These are phyloP conservation scores for Lipotes vexillifer DNA, from an alignment of 2,113 vertebrate genomes.

Conservation along the genomic window DNA sequence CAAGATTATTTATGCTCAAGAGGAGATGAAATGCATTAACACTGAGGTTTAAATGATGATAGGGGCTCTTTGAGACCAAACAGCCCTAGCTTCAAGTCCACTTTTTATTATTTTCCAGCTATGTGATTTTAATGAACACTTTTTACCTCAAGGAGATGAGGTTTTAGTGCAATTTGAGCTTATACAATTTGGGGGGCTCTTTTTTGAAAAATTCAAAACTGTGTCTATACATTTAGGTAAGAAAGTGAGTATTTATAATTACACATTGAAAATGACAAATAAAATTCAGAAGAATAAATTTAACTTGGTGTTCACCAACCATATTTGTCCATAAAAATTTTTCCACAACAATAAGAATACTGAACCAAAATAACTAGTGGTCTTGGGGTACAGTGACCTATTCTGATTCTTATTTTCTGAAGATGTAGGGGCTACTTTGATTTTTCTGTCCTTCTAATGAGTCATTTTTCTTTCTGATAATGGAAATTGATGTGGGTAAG, in stretches of 20 bases:
- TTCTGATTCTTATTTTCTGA: background rate
- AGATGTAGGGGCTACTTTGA: background rate
- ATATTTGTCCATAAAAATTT: background rate
- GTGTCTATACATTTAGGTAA: background rate
- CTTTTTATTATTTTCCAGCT: background rate
- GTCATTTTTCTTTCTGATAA: background rate
- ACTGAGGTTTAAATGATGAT: slow-evolving; percentile 21
- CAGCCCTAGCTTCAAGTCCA: background rate
- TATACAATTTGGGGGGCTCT: background rate
- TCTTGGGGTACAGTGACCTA: background rate
- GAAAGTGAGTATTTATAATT: background rate
- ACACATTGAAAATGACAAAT: background rate
- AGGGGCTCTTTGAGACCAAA: background rate
- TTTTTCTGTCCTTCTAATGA: background rate
- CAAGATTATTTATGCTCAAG: slow-evolving; percentile 9
- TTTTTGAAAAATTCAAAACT: background rate
- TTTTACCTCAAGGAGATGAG: background rate
- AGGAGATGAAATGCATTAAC: slow-evolving; percentile 19
- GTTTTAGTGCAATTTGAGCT: background rate
- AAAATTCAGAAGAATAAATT: background rate
- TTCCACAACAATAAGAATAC: background rate
- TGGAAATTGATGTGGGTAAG: background rate
- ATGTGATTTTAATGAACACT: slow-evolving; percentile 32
- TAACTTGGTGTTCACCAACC: background rate
- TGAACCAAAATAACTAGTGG: background rate